phyloP scores from a whole-genome alignment of 1,140 invertebrate species.

The Drosophila leontia region DNA sequence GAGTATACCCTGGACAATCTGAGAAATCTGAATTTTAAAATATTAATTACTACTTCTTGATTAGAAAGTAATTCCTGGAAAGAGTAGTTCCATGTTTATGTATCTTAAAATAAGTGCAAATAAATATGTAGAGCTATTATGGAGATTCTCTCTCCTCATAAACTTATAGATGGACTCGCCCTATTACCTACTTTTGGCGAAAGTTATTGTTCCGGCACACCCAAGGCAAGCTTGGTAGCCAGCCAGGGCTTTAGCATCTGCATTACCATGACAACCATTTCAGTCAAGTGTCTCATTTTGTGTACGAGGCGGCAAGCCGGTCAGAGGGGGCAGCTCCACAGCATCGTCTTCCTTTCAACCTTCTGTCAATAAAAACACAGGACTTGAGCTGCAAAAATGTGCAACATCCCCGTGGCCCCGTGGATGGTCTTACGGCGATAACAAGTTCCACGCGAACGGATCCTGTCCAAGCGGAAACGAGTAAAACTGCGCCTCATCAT shows the following conservation, averaged over 20 bases:
- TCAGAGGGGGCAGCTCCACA: background rate
- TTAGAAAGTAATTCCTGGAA: no score
- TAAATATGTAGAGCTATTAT: background rate
- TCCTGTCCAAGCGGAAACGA: conserved; percentile 69
- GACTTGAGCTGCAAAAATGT: conserved; percentile 50
- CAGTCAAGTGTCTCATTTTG: conserved; percentile 75
- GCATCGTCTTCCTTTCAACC: conserved; percentile 37
- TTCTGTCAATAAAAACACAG: conserved; percentile 61
- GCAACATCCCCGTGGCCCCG: conserved; percentile 11
- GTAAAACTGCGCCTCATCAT: conserved; percentile 49
- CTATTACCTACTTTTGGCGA: background rate
- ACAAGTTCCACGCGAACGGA: conserved; percentile 74
- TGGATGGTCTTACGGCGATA: conserved; percentile 31
- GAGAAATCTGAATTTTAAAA: no score
- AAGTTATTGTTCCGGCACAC: conserved; percentile 7
- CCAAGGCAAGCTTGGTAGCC: background rate
- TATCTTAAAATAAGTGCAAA: background rate
- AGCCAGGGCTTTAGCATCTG: conserved; percentile 18
- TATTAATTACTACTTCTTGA: no score
- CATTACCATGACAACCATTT: conserved; percentile 55
- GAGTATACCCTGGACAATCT: background rate
- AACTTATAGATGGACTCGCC: background rate
- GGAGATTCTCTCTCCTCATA: background rate
- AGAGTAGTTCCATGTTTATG: background rate
- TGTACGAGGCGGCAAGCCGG: conserved; percentile 65